Evolutionary conservation across 2,888 invertebrate genomes (phyloP), one percentile per base, ranked within the genome.

Genomic region (Pseudeuparius sepicola): DNA sequence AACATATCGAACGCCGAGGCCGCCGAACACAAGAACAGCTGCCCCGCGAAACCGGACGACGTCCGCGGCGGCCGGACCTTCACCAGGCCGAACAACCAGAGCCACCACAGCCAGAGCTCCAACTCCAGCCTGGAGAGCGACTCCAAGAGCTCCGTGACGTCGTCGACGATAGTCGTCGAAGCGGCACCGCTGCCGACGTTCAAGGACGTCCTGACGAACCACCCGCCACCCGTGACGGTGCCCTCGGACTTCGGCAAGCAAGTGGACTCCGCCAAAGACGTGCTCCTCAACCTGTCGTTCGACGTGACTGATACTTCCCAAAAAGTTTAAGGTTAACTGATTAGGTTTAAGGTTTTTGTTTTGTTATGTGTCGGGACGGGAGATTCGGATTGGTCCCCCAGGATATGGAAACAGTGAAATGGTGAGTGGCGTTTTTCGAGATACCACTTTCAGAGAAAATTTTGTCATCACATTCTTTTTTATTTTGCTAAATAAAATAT

Each of bases 1-100:
- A 89, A 89, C 65, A 80, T 90, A 35, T 77, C 81, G 40, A 88
- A 85, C 58, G 81, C 87, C 11, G 89, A 90, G 60, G 85, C 84
- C 2, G 84, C 87, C 1, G 89, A 87, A 55, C 74, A 84, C 56
- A 85, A 85, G 55, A 77, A 65, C 45, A 65, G 65, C 44, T 54
- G 50, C 5, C 43, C 51, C 10, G 48, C 52, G 16, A 53, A 54
- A 29, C 54, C 55, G 18, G 49, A 49, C 10, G 45, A 47, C 4
- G 41, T 45, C 31, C 41, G 35, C 4, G 48, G 43, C n/a, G 42
- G 39, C 12, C 48, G 53, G 29, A 50, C 45, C 17, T 56, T 56
- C 43, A 37, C 51, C 14, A 41, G 54, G 28, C 39, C 42, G 9
- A 49, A 47, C 40, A 44, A 48, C 28, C 53, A 52, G 37, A 47